These are phyloP conservation scores for Heteromurus nitidus DNA, from an alignment of 2,888 invertebrate species.

Conservation along the genomic window DNA sequence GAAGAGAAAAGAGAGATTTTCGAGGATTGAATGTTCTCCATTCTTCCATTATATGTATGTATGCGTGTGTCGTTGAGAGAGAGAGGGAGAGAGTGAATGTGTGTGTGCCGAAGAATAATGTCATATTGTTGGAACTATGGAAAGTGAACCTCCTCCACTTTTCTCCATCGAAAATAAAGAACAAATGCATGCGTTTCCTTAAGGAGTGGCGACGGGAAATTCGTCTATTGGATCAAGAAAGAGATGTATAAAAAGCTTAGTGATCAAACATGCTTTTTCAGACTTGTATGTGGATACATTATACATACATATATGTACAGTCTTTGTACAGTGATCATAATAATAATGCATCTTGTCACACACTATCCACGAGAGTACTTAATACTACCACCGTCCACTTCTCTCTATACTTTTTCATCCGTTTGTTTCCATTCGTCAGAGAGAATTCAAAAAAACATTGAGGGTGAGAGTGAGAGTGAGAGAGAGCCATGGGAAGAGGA, in stretches of 20 bases:
- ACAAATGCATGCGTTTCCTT: neutral
- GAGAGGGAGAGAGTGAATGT: neutral
- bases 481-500: constrained; percentile 2
- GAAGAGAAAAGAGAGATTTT: constrained; percentile 54
- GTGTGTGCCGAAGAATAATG: constrained; percentile 50
- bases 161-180: constrained; percentile 14
- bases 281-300: no score
- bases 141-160: constrained; percentile 15
- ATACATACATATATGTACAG: neutral
- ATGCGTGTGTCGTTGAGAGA: constrained; percentile 27
- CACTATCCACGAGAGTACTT: constrained; percentile 45
- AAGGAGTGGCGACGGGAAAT: neutral
- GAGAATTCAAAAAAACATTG: constrained; percentile 45
- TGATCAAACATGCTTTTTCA: no score
- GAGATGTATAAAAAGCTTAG: no score
- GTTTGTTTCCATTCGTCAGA: constrained; percentile 52
- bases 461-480: constrained; percentile 36
- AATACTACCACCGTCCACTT: constrained; percentile 36
- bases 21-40: constrained; percentile 51
- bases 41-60: no score
- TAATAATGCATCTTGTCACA: constrained; percentile 57
- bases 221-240: neutral
- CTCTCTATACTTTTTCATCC: constrained; percentile 33
- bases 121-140: no score
- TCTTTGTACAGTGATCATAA: constrained; percentile 36